Evolutionary conservation across 2,797 vertebrate species (phyloP), one percentile per base, ranked within the genome.

Genomic region (Rachycentron canadum): DNA sequence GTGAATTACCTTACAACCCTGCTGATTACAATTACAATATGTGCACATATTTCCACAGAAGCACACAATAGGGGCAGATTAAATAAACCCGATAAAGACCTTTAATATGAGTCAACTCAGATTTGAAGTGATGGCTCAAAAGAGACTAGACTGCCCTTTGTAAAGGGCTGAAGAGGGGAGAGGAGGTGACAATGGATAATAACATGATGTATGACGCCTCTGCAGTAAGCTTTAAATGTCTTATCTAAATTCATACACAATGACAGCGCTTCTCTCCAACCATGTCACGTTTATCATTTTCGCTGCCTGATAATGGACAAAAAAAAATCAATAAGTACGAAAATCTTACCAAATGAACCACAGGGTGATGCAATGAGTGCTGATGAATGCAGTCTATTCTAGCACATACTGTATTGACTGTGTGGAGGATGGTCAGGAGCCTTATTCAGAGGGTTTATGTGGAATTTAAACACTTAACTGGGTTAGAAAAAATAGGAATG

Each of bases 201-300:
- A 88, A 86, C 58, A 73, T 90, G 86, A 92, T 88, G 82, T 88
- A 89, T 77, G 86, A 85, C 1, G 73, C 66, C 23, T 75, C 78
- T n/a, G 82, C 69, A 5, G 28, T 62, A 53, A 90, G 86, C 85
- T 86, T 88, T 92, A 91, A 91, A 89, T 67, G 81, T 89, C 86
- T 92, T 91, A 92, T 92, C 89, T 90, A 87, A 90, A 91, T 92
- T 91, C 89, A 86, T 81, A 80, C 85, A 81, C 79, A 84, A 73
- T 81, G 88, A 75, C 86, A 43, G 41, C 11, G 60, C 77, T 28
- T 79, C 76, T 82, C 52, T 53, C n/a, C 66, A 85, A 47, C 82
- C 86, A 74, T 79, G 84, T 82, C 81, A 72, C 64, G 55, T 90
- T 88, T 76, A 76, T 91, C 88, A 85, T 87, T 85, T 81, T 77